Percentiles rank a stretch among this genome's conserved stretches.
Evolutionary conservation across 2,113 vertebrate species (phyloP).

Genomic region (Calyptommatus sinebrachiatus): DNA sequence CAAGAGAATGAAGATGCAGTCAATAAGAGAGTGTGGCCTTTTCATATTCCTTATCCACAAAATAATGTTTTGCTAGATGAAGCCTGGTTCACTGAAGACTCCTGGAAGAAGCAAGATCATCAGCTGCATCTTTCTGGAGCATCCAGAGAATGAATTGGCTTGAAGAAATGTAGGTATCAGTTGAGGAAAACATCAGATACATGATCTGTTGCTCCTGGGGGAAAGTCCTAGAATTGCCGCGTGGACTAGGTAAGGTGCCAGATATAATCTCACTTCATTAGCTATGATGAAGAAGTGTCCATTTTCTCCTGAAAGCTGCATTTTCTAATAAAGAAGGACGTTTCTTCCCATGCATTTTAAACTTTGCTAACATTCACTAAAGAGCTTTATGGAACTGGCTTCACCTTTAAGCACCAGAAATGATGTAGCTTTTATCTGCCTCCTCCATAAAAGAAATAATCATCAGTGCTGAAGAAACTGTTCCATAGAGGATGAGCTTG

Average conservation of each 20-base stretch:
- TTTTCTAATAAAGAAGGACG: neutral
- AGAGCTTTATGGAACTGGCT: neutral
- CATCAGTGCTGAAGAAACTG: constrained; percentile 32
- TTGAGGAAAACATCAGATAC: neutral
- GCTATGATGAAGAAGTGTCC: fast-evolving
- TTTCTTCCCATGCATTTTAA: neutral
- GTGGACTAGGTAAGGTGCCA: neutral
- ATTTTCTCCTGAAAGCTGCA: fast-evolving
- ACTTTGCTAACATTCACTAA: neutral
- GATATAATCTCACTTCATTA: fast-evolving
- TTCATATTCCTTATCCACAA: neutral
- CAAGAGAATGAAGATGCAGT: neutral
- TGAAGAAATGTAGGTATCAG: neutral
- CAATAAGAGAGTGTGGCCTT: neutral
- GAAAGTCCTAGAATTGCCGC: neutral
- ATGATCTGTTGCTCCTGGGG: neutral
- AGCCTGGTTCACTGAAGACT: neutral
- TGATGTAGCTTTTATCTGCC: neutral
- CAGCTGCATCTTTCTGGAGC: neutral
- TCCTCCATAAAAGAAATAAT: constrained; percentile 34
- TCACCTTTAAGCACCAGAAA: neutral
- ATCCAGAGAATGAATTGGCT: neutral
- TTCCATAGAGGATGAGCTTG: constrained; percentile 39
- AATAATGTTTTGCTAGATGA: neutral
- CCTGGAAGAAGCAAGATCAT: neutral